Evolutionary conservation across 2,797 vertebrate species (phyloP).

Genomic region (Remorina albescens): DNA sequence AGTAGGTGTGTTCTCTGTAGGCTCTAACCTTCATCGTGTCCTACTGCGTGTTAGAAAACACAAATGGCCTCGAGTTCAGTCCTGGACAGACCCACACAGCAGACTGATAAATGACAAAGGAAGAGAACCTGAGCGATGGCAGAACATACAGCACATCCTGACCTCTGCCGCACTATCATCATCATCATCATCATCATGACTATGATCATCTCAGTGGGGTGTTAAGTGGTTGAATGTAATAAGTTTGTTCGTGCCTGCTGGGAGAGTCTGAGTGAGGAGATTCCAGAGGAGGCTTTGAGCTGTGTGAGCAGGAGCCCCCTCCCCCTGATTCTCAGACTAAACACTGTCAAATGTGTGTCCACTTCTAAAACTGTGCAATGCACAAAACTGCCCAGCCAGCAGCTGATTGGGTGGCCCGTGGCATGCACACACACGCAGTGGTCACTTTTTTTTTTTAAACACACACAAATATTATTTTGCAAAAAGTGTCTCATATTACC

Average conservation of each 20-base stretch:
- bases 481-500: constrained; percentile 7
- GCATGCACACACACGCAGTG: background rate
- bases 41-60: background rate
- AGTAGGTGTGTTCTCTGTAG: too few relatives aligned
- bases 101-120: too few relatives aligned
- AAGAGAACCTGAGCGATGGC: background rate
- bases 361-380: constrained; percentile 7
- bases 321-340: constrained; percentile 8
- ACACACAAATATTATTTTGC: constrained; percentile 17
- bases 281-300: constrained; percentile 5
- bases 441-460: constrained; percentile 16
- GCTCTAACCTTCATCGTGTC: background rate
- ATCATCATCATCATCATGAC: background rate
- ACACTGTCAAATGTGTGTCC: background rate
- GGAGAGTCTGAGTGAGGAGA: constrained; percentile 5
- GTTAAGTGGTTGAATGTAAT: background rate
- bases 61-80: background rate
- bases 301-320: constrained; percentile 14
- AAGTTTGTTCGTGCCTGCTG: constrained; percentile 9
- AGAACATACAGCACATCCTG: background rate
- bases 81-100: background rate
- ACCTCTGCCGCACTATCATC: background rate
- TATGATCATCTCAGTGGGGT: too few relatives aligned
- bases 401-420: background rate
- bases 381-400: background rate